These are phyloP conservation scores for Ophioninae sp. DNA, from an alignment of 2,888 invertebrate species.

Conservation along the genomic window DNA sequence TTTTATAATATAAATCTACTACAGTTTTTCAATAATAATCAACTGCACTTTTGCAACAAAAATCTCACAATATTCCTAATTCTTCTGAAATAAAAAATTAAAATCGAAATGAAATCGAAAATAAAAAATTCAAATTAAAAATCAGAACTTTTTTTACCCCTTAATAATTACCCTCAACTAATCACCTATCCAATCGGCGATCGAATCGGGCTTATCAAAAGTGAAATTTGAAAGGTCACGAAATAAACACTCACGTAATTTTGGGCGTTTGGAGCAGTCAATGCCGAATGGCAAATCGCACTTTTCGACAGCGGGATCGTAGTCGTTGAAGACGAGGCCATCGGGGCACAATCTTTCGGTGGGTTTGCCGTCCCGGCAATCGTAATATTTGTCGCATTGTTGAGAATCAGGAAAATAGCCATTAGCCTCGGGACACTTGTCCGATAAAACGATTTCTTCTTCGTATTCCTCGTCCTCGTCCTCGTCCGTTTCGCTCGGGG, in stretches of 20 bases:
- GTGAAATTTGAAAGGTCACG: background rate
- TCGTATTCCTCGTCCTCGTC: slow-evolving; percentile 74
- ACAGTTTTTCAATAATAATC: no score
- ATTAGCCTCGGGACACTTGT: slow-evolving; percentile 90
- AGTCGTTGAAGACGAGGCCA: slow-evolving; percentile 95
- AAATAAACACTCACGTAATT: slow-evolving; percentile 87
- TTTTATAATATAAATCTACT: no score
- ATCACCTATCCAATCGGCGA: background rate
- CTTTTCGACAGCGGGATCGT: slow-evolving; percentile 90
- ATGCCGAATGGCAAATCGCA: slow-evolving; percentile 94
- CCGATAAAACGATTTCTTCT: slow-evolving; percentile 84
- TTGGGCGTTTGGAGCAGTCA: slow-evolving; percentile 90
- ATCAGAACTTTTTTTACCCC: no score
- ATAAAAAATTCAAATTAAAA: no score
- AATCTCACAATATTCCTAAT: no score
- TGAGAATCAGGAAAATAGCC: slow-evolving; percentile 93
- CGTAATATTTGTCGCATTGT: slow-evolving; percentile 94
- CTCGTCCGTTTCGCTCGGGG: slow-evolving; percentile 37
- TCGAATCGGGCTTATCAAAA: background rate
- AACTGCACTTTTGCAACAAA: no score
- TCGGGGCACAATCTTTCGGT: slow-evolving; percentile 92
- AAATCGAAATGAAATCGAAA: no score
- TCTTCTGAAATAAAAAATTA: no score
- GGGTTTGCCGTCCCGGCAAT: slow-evolving; percentile 88
- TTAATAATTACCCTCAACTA: no score